Evolutionary conservation across 2,797 vertebrate species (phyloP).

Genomic region (Coccyzus lansbergi): DNA sequence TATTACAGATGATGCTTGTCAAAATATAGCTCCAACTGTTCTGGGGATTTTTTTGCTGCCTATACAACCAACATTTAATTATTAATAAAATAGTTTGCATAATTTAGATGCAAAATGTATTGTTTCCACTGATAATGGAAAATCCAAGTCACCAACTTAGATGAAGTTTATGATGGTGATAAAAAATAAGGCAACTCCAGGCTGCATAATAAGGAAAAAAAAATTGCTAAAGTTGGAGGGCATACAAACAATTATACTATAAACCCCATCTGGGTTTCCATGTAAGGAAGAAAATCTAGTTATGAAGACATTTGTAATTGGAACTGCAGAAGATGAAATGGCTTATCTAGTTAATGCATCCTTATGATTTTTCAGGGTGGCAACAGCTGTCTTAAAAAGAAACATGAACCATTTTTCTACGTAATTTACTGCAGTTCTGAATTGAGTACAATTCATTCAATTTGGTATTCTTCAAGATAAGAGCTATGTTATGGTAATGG

Average conservation of each 20-base stretch:
- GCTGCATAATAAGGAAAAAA: background rate
- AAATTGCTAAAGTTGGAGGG: background rate
- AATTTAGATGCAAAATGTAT: background rate
- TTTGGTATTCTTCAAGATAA: background rate
- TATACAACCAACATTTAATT: background rate
- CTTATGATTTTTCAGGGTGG: background rate
- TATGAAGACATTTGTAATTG: background rate
- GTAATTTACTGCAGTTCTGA: background rate
- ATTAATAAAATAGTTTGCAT: background rate
- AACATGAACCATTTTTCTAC: background rate
- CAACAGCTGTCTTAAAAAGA: background rate
- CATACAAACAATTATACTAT: background rate
- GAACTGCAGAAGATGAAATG: background rate
- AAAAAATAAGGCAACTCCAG: background rate
- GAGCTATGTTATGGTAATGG: rapidly evolving
- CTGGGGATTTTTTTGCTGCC: background rate
- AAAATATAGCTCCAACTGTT: background rate
- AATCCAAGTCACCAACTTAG: background rate
- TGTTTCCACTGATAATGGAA: background rate
- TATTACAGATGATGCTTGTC: background rate
- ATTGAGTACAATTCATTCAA: background rate
- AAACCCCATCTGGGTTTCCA: background rate
- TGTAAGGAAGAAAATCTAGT: background rate
- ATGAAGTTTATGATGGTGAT: background rate
- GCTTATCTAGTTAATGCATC: background rate